These are phyloP conservation scores for Siniperca chuatsi DNA, from an alignment of 2,113 vertebrate genomes.

Conservation along the genomic window DNA sequence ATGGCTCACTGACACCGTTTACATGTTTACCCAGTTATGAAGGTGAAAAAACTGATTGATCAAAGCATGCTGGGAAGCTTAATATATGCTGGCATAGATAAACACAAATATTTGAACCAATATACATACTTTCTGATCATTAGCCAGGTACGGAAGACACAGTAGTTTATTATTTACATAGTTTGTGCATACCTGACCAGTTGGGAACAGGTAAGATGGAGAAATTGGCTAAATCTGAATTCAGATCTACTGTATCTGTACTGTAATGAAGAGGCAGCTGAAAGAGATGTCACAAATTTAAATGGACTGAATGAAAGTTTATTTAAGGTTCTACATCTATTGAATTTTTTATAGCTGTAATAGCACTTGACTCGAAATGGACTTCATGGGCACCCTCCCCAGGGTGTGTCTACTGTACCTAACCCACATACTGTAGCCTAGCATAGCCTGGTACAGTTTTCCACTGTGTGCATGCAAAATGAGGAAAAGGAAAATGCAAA, in stretches of 20 bases:
- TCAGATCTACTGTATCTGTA: neutral
- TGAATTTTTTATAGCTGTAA: conserved; percentile 13
- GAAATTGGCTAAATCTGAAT: neutral
- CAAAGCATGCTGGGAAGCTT: conserved; percentile 20
- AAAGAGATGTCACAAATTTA: neutral
- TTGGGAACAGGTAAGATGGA: neutral
- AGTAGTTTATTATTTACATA: neutral
- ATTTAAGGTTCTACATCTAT: conserved; percentile 19
- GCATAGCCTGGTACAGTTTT: neutral
- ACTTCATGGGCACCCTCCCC: neutral
- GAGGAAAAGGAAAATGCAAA: neutral
- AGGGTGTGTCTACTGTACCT: neutral
- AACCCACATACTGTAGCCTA: neutral
- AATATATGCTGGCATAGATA: conserved; percentile 14
- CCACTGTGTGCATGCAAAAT: conserved; percentile 19
- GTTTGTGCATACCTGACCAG: neutral
- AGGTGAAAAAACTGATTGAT: conserved; percentile 13
- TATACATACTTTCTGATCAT: neutral
- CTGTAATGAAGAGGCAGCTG: neutral
- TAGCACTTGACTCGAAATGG: conserved; percentile 18
- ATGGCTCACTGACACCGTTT: conserved; percentile 47
- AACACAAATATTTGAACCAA: neutral
- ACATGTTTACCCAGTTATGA: conserved; percentile 42
- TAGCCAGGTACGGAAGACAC: neutral
- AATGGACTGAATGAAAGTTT: neutral